Percentiles rank a stretch among this genome's conserved stretches.
These are phyloP conservation scores for Lepidocyrtoides sp. DNA, from an alignment of 2,888 invertebrate species.

Conservation along the genomic window DNA sequence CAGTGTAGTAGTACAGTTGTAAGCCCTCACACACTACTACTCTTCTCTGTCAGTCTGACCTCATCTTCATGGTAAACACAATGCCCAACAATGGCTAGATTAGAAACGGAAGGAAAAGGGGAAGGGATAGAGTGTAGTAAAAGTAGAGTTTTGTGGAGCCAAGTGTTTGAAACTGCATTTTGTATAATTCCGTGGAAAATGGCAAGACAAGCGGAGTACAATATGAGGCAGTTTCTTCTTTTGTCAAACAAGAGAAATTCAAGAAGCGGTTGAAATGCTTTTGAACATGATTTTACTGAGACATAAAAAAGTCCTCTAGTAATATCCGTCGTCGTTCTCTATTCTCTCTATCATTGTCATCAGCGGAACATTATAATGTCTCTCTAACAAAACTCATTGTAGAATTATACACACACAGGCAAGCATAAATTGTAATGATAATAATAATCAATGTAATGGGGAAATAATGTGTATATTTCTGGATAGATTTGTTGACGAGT, in stretches of 20 bases:
- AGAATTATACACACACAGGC: not conserved
- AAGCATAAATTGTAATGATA: conserved; percentile 10
- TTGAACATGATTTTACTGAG: not conserved
- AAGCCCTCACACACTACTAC: not conserved
- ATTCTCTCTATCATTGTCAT: not conserved
- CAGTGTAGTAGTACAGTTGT: not conserved
- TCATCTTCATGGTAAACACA: no score
- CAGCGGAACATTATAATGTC: not conserved
- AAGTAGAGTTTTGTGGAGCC: conserved; percentile 9
- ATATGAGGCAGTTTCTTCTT: conserved; percentile 13
- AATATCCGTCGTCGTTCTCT: conserved; percentile 65
- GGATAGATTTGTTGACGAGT: conserved; percentile 48
- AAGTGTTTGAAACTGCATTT: conserved; percentile 57
- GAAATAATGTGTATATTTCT: conserved; percentile 65
- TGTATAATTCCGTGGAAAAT: conserved; percentile 14
- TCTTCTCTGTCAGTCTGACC: no score
- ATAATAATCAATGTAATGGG: conserved; percentile 72
- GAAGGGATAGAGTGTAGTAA: not conserved
- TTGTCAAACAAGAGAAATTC: conserved; percentile 10
- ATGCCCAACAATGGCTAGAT: conserved; percentile 4
- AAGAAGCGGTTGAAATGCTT: not conserved
- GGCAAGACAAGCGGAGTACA: conserved; percentile 1
- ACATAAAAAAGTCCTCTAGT: conserved; percentile 55
- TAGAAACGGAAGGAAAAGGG: conserved; percentile 49
- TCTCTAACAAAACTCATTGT: not conserved